These are phyloP conservation scores for Tenrec ecaudatus DNA, from an alignment of 2,113 vertebrate genomes.

Conservation along the genomic window DNA sequence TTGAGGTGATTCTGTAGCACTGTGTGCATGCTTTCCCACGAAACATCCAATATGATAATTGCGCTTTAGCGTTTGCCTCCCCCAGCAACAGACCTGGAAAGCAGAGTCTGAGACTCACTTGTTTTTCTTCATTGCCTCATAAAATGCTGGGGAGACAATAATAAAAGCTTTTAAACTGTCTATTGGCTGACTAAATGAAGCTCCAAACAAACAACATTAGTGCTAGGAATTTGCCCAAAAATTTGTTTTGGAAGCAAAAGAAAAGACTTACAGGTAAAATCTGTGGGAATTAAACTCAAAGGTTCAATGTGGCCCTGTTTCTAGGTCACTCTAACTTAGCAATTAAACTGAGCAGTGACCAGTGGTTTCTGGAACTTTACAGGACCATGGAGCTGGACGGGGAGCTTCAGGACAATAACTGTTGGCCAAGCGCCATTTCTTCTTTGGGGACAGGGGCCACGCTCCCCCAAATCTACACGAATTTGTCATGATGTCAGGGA, in stretches of 20 bases:
- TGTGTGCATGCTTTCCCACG: not conserved
- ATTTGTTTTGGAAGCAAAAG: not conserved
- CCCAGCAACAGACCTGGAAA: not conserved
- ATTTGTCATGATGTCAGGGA: not conserved
- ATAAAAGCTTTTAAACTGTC: not conserved
- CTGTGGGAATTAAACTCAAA: not conserved
- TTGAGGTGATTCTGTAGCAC: not conserved
- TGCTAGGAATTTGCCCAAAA: not conserved
- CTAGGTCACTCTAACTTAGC: not conserved
- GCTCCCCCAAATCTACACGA: not conserved
- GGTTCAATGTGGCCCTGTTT: not conserved
- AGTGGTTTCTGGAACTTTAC: not conserved
- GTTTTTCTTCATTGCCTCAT: not conserved
- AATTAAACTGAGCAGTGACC: not conserved
- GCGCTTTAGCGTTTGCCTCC: not conserved
- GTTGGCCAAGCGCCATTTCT: not conserved
- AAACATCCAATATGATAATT: accelerated
- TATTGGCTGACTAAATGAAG: not conserved
- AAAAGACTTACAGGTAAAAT: not conserved
- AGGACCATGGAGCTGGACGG: not conserved
- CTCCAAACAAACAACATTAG: not conserved
- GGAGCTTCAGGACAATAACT: not conserved
- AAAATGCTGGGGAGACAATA: constrained; percentile 4
- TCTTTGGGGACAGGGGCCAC: not conserved
- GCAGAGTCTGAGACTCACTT: not conserved